Evolutionary conservation across 2,113 vertebrate species (phyloP).

Genomic region (Psettodes erumei): DNA sequence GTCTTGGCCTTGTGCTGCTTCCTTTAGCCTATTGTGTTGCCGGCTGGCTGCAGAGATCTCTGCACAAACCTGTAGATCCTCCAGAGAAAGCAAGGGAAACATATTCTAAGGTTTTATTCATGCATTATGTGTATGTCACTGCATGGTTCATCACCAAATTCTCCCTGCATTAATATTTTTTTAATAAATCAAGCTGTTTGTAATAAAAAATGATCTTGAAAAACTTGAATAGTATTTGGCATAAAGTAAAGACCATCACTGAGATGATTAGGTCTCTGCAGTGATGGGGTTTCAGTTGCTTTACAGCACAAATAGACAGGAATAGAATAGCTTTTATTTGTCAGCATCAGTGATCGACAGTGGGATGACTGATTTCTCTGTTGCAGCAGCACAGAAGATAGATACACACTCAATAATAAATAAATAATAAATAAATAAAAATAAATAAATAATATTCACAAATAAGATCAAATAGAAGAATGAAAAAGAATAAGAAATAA

Average conservation of each 20-base stretch:
- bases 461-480: no score
- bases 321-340: no score
- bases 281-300: not conserved
- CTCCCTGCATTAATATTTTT: not conserved
- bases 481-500: no score
- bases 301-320: not conserved
- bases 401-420: no score
- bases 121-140: not conserved
- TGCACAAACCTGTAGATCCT: slow-evolving; percentile 18
- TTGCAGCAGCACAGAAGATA: no score
- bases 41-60: slow-evolving; percentile 38
- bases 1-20: slow-evolving; percentile 72
- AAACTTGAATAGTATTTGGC: not conserved
- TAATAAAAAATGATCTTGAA: not conserved
- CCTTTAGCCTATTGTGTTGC: slow-evolving; percentile 78
- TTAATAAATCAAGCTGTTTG: not conserved
- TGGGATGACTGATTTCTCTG: no score
- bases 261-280: not conserved
- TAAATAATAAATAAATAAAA: no score
- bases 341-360: no score
- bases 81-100: not conserved
- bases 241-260: not conserved
- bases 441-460: no score
- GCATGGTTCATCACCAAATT: not conserved
- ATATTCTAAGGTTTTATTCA: not conserved